Evolutionary conservation across 1,140 invertebrate genomes (phyloP), one percentile per base, ranked within the genome.

Genomic region (Ctenoplectra terminalis): DNA sequence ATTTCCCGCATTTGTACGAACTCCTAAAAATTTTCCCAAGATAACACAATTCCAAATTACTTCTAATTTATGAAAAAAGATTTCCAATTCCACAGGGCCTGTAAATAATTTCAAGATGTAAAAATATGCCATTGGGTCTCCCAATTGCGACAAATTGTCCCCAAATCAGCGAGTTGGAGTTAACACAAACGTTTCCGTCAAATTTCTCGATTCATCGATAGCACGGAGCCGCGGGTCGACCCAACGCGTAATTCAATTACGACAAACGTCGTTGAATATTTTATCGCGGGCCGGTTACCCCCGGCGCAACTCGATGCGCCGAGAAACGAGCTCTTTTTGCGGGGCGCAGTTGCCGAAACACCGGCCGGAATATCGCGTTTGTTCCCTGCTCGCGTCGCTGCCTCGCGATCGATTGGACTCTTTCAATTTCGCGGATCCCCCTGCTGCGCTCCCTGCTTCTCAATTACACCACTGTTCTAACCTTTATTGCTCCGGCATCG

Each of bases 371-470:
- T 56, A 77, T 78, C 66, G 64, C 66, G 75, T 70, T 72, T 31
- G 52, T 64, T 29, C 52, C 31, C 5, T 31, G 13, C 8, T 17
- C 43, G 58, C 58, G 61, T 50, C 46, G 73, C 46, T 5, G 34
- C 50, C 5, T 17, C 58, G 40, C 77, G 58, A 80, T 73, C 69
- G 77, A 72, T 73, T 15, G 26, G 29, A 54, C 58, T 73, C 77
- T 80, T 80, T 80, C 77, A 80, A 80, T 80, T 80, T 73, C 70
- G 58, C 77, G 77, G 23, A 71, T 54, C 31, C 26, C 56, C 60
- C 15, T 4, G 37, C 61, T 13, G 7, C 61, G 43, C 75, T 34
- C 54, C 54, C 61, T 40, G 50, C 63, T 67, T 60, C 79, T 76
- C 79, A 50, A 81, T 76, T 81, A 74, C 78, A 43, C 48, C 58